Base-by-base conservation (phyloP, 2,888 invertebrate species). In the Tiliacea aurago region DNA sequence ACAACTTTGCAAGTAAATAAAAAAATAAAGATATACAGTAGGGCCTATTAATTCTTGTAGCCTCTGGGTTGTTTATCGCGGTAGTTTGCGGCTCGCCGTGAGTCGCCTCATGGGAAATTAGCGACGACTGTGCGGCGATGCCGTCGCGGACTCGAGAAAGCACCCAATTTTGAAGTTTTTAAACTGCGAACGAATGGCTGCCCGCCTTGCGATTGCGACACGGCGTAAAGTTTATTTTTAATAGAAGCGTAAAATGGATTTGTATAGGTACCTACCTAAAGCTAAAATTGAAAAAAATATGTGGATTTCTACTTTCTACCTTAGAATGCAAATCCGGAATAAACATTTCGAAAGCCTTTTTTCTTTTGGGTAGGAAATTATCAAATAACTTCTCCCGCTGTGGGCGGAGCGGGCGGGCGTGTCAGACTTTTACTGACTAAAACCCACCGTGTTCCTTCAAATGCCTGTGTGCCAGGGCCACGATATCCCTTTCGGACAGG, bases 81-180 rank as follows among this genome's bases (percentile, higher is more conserved):
- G 86, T 91, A 89, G 90, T 91, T 91, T 88, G 91, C 88, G 91
- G 90, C 76, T 78, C 83, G 81, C 87, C 86, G 87, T 87, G 88
- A 90, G 88, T 83, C 81, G 90, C 85, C 93, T 91, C 93, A 70
- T 76, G 93, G 93, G 93, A 93, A 93, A 93, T 93, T 93, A 92
- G 88, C 84, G 86, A 84, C 87, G 90, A 87, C 86, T 87, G 80
- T 69, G 74, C 81, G 86, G 74, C 81, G 86, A 86, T 86, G 84
- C 84, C 86, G 82, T 77, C 84, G 79, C 84, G 84, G 85, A 90
- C 87, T 76, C 79, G 73, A 84, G 88, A 88, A 89, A 89, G 90
- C 90, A 89, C 91, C 90, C 90, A 90, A 91, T 92, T 93, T 91
- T 91, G 90, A 91, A 92, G 90, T 88, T 92, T 93, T 92, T 88